Conservation (phyloP, 2,888 invertebrate genomes). For the Rhagium mordax region DNA sequence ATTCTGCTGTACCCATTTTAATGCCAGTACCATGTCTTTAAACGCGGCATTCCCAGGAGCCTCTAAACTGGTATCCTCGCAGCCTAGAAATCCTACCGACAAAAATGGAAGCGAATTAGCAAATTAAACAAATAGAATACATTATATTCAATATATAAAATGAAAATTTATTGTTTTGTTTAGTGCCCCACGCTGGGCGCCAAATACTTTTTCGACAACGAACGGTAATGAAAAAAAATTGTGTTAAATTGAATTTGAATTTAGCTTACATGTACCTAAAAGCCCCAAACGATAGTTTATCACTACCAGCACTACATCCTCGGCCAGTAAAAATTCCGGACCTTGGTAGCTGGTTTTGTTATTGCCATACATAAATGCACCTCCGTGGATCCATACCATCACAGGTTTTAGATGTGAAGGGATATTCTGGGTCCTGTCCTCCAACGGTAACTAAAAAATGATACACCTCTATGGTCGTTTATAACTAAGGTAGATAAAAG, state of each 20-base stretch:
- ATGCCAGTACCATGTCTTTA: slow-evolving; percentile 72
- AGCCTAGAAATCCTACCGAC: slow-evolving; percentile 65
- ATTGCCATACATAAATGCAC: not conserved
- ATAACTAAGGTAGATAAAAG: not conserved
- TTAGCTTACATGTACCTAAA: slow-evolving; percentile 59
- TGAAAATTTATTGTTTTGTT: no score
- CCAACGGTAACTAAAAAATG: not conserved
- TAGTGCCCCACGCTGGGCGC: not conserved
- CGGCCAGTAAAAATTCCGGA: slow-evolving; percentile 70
- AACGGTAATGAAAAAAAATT: not conserved
- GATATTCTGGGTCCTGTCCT: not conserved
- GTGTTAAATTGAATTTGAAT: not conserved
- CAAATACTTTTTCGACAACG: no score
- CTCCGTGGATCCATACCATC: not conserved
- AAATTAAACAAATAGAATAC: no score
- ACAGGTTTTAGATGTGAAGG: not conserved
- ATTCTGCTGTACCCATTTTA: slow-evolving; percentile 72
- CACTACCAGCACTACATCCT: slow-evolving; percentile 70
- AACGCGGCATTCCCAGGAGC: slow-evolving; percentile 73
- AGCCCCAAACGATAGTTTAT: slow-evolving; percentile 71
- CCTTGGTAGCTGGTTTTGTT: slow-evolving; percentile 57
- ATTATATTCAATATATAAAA: no score
- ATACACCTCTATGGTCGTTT: not conserved
- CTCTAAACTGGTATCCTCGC: slow-evolving; percentile 69
- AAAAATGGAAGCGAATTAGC: no score